Base-by-base conservation (phyloP, 2,888 invertebrate genomes). In the Drosophila putrida region DNA sequence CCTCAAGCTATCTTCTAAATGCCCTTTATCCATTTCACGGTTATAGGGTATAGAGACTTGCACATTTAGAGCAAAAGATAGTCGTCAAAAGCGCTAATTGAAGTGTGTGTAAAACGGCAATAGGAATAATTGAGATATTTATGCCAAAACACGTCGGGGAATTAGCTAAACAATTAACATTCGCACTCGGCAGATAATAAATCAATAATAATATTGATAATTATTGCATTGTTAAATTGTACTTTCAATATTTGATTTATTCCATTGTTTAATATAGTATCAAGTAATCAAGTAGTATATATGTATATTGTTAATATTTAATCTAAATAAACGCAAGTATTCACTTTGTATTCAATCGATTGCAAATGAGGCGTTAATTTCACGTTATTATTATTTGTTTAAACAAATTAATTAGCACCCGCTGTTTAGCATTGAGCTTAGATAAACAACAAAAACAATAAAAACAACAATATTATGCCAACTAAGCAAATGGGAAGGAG, bases 381-480 rank as follows among this genome's bases (percentile, higher is more conserved):
- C 59, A 11, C 66, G 33, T 15, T 28, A 39, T 46, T 28, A 39
- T 46, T 46, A 53, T 62, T 59, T 79, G 67, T 43, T 63, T 67
- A 61, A 68, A 78, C 74, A 85, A 83, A 86, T 82, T 83, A 77
- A 83, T 88, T 88, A 66, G 72, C 89, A 82, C 71, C 87, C 64
- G 71, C 85, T 75, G 64, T 68, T 88, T 75, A 82, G 69, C 85
- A 75, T 54, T 78, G 75, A 54, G 55, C 67, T 39, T 15, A 41
- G 58, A 9, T 20, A 64, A 64, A 62, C 57, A 58, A 20, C 28
- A 50, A 39, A 35, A 43, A 43, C 41, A 49, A 50, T 28, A 46
- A 41, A 6, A 39, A 43, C 31, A 31, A 31, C n/a, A 47, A 59
- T 76, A 60, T 50, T 25, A 28, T 38, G 55, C 55, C 35, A 64